phyloP scores from a whole-genome alignment of 1,140 invertebrate species.

The Hestina assimilis region DNA sequence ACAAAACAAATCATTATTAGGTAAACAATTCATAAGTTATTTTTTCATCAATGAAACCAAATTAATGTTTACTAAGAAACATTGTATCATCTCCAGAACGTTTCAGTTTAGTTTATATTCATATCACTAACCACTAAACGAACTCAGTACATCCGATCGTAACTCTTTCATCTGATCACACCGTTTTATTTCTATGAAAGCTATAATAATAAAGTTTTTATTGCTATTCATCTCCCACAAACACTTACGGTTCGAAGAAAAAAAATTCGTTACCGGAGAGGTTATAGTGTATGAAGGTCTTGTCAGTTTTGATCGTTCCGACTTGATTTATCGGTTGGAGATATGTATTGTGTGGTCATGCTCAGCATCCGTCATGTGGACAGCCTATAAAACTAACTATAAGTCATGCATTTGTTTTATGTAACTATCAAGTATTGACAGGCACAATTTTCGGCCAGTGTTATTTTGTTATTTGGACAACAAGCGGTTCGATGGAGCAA shows the following conservation, averaged over 20 bases:
- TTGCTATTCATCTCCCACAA: slow-evolving; percentile 57
- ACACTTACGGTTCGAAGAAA: slow-evolving; percentile 44
- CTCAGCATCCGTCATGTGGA: slow-evolving; percentile 61
- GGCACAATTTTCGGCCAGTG: slow-evolving; percentile 35
- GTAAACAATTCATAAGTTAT: background rate
- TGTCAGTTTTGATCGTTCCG: slow-evolving; percentile 64
- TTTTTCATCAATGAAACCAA: background rate
- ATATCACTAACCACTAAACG: slow-evolving; percentile 20
- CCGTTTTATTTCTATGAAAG: slow-evolving; percentile 65
- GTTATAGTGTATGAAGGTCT: slow-evolving; percentile 57
- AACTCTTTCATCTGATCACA: slow-evolving; percentile 51
- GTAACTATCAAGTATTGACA: slow-evolving; percentile 50
- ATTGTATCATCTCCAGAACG: no score
- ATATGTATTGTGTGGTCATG: slow-evolving; percentile 70
- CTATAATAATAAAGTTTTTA: slow-evolving; percentile 74
- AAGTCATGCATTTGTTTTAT: slow-evolving; percentile 52
- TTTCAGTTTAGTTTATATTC: slow-evolving; percentile 10
- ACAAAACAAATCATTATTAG: no score
- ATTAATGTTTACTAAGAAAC: background rate
- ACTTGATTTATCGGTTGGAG: slow-evolving; percentile 63
- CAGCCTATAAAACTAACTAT: slow-evolving; percentile 59
- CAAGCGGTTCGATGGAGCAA: background rate
- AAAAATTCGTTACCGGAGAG: slow-evolving; percentile 47
- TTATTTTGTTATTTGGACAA: slow-evolving; percentile 23
- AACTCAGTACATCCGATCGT: slow-evolving; percentile 24